Conservation (phyloP, 1,140 invertebrate genomes). For the Caenorhabditis remanei region DNA sequence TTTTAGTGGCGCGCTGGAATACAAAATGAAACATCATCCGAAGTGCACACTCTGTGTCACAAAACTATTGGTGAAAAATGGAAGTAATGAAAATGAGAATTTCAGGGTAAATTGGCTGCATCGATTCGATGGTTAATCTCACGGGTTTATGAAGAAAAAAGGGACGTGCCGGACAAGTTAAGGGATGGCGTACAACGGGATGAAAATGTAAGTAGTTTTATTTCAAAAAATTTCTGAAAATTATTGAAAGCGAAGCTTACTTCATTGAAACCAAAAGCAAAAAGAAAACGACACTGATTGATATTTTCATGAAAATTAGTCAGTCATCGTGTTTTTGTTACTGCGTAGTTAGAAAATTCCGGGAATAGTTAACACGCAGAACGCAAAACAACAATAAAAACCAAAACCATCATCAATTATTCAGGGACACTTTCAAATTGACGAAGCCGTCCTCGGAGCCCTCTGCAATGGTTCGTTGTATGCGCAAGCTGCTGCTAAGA, state of each 20-base stretch:
- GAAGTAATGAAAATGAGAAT: conserved; percentile 78
- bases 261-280: no score
- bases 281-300: no score
- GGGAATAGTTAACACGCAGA: conserved; percentile 19
- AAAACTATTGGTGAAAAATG: background rate
- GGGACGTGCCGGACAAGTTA: conserved; percentile 90
- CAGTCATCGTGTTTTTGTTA: no score
- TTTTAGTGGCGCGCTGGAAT: conserved; percentile 16
- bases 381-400: conserved; percentile 42
- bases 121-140: conserved; percentile 96
- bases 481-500: conserved; percentile 92
- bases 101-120: conserved; percentile 94
- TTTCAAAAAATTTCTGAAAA: background rate
- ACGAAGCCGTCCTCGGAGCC: conserved; percentile 90
- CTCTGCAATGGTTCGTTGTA: conserved; percentile 95
- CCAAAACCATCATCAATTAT: conserved; percentile 65
- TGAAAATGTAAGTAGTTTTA: conserved; percentile 83
- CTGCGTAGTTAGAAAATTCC: background rate
- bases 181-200: conserved; percentile 94
- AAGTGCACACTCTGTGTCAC: background rate
- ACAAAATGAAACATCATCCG: conserved; percentile 9
- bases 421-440: conserved; percentile 91
- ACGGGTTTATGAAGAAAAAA: conserved; percentile 90
- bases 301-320: no score
- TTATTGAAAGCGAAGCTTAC: no score